Evolutionary conservation across 2,888 invertebrate species (phyloP).

Genomic region (Vandiemenella viatica): DNA sequence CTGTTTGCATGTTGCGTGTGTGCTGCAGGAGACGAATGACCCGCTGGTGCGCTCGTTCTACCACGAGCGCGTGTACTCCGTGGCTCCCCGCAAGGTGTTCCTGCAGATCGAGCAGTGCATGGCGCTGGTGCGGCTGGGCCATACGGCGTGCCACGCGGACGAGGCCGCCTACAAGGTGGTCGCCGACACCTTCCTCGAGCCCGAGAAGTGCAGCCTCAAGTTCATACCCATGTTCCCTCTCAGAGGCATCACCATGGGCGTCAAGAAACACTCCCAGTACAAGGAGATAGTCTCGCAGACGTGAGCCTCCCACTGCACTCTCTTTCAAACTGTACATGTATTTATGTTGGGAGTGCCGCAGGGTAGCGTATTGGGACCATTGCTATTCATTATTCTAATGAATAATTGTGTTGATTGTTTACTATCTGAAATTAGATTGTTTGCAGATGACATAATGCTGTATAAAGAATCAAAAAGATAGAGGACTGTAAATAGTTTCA

Average conservation of each 20-base stretch:
- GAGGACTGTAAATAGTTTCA: too few species aligned
- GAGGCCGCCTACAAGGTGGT: not conserved
- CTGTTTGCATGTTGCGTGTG: too few species aligned
- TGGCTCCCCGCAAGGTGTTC: not conserved
- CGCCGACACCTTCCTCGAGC: constrained; percentile 2
- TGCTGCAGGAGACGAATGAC: not conserved
- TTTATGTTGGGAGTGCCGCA: too few species aligned
- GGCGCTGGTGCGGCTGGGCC: not conserved
- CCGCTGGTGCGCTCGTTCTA: not conserved
- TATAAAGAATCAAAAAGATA: too few species aligned
- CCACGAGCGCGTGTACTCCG: not conserved
- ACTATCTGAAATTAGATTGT: too few species aligned
- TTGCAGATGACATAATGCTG: too few species aligned
- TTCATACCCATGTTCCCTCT: not conserved
- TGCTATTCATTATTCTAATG: too few species aligned
- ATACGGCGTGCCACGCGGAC: not conserved
- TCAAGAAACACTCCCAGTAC: not conserved
- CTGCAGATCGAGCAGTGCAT: not conserved
- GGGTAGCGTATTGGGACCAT: too few species aligned
- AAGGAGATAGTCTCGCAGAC: not conserved
- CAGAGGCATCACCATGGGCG: not conserved
- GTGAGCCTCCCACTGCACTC: not conserved
- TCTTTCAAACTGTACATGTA: too few species aligned
- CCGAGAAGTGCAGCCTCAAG: constrained; percentile 4
- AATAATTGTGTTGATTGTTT: too few species aligned